Percentiles rank a stretch among this genome's conserved stretches.
These are phyloP conservation scores for Lonchura striata DNA, from an alignment of 2,113 vertebrate species.

Conservation along the genomic window DNA sequence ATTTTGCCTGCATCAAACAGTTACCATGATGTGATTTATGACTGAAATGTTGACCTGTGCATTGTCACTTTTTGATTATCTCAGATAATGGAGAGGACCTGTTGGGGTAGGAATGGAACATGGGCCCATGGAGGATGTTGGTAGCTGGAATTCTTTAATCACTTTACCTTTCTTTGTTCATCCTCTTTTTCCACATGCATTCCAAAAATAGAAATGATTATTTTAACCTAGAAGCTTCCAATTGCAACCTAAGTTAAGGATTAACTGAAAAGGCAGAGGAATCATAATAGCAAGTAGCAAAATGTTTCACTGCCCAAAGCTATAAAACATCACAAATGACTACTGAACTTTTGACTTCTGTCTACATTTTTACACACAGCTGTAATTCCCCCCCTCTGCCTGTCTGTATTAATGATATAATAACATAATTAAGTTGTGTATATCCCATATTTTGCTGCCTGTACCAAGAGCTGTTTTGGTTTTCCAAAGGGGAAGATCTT, in stretches of 20 bases:
- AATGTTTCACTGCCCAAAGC: not conserved
- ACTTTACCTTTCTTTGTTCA: not conserved
- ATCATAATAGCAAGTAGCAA: not conserved
- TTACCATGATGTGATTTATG: not conserved
- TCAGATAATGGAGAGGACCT: not conserved
- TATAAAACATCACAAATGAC: not conserved
- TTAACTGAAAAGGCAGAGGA: not conserved
- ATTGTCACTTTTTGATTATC: not conserved
- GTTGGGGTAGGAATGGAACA: not conserved
- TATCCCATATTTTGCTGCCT: not conserved
- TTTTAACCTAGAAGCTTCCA: not conserved
- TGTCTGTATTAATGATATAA: not conserved
- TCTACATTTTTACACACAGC: not conserved
- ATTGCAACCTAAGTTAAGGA: fast-evolving
- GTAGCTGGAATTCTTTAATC: not conserved
- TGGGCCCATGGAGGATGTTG: fast-evolving
- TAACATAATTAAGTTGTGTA: not conserved
- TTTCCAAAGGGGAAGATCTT: not conserved
- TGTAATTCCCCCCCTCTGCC: not conserved
- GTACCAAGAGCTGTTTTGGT: not conserved
- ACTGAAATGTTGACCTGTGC: not conserved
- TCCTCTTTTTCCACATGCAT: not conserved
- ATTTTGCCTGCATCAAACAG: not conserved
- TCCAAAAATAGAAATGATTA: not conserved
- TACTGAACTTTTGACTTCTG: not conserved